Percentiles rank a stretch among this genome's conserved stretches.
Conservation (phyloP, 2,888 invertebrate genomes). For the Hirtodrosophila cameraria region DNA sequence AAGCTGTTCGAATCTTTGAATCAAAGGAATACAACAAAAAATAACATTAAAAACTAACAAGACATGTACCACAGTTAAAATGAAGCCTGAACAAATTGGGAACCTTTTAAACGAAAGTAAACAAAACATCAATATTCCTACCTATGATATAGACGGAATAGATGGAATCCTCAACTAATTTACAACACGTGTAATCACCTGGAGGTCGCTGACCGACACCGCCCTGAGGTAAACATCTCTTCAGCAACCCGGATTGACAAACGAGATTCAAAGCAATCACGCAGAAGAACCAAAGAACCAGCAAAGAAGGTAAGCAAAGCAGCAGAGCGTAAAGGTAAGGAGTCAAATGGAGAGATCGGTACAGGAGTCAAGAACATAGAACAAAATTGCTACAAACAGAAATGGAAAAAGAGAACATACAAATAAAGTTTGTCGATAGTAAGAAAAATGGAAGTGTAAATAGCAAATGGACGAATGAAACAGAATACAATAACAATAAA, state of each 20-base stretch:
- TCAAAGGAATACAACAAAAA: background rate
- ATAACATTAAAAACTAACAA: background rate
- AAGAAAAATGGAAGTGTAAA: conserved; percentile 52
- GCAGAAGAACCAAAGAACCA: conserved; percentile 13
- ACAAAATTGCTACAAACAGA: conserved; percentile 25
- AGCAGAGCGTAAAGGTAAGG: conserved; percentile 71
- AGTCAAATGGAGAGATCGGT: conserved; percentile 38
- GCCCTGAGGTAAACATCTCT: conserved; percentile 57
- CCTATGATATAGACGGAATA: background rate
- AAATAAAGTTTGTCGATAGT: conserved; percentile 2
- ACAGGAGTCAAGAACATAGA: conserved; percentile 26
- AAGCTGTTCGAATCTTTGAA: too few relatives aligned
- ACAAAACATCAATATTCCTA: conserved; percentile 63
- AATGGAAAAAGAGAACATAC: conserved; percentile 28
- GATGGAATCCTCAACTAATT: conserved; percentile 72
- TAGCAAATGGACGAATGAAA: conserved; percentile 26
- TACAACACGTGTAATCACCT: conserved; percentile 74
- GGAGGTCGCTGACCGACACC: conserved; percentile 69
- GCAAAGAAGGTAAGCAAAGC: conserved; percentile 49
- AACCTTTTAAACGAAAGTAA: conserved; percentile 37
- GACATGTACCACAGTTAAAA: background rate
- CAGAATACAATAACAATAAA: conserved; percentile 1
- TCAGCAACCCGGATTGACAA: conserved; percentile 72
- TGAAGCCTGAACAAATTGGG: conserved; percentile 36
- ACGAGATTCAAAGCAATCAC: conserved; percentile 70